Percentiles rank a stretch among this genome's conserved stretches.
Evolutionary conservation across 2,113 vertebrate species (phyloP).

Genomic region (Saimiri boliviensis): DNA sequence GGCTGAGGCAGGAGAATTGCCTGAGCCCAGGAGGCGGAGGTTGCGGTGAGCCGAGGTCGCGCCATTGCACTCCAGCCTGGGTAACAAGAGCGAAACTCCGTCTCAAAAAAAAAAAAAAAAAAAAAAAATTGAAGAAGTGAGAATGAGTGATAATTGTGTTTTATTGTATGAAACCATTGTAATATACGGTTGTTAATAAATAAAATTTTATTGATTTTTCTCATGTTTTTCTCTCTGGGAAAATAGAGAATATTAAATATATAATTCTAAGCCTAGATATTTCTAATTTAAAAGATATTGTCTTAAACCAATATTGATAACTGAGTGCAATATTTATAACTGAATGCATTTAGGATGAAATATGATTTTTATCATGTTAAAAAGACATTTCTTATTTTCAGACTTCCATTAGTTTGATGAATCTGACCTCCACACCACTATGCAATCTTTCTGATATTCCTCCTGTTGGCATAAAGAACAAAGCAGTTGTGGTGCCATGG

Average conservation of each 20-base stretch:
- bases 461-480: conserved; percentile 81
- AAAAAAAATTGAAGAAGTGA: neutral
- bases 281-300: neutral
- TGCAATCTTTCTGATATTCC: conserved; percentile 85
- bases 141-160: neutral
- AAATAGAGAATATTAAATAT: neutral
- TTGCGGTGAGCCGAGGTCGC: too few species aligned
- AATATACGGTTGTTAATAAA: conserved; percentile 10
- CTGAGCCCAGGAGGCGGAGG: too few species aligned
- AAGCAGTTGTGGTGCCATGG: conserved; percentile 89
- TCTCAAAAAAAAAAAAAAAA: too few species aligned
- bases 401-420: conserved; percentile 84
- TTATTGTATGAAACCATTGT: neutral
- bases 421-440: conserved; percentile 86
- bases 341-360: neutral
- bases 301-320: neutral
- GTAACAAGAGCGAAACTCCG: too few species aligned
- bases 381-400: conserved; percentile 74
- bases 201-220: neutral
- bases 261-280: neutral
- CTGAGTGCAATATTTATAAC: neutral
- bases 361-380: neutral
- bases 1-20: too few species aligned
- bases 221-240: neutral
- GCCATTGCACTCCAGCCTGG: too few species aligned